Base-by-base conservation (phyloP, 2,113 vertebrate genomes). In the Damaliscus lunatus region DNA sequence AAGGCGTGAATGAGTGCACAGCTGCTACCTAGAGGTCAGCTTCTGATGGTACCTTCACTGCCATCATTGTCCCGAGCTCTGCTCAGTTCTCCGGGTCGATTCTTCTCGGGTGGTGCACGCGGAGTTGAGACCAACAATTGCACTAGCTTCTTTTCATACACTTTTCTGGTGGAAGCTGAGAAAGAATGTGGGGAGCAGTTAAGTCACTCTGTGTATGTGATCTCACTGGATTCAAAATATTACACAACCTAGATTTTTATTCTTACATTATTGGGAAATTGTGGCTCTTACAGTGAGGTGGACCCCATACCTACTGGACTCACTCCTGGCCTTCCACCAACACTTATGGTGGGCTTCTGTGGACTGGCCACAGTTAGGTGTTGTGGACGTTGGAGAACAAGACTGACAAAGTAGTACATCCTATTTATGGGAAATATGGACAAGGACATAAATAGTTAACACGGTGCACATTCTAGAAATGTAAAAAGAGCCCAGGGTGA, bases 91-190 rank as follows among this genome's bases (percentile, higher is more conserved):
- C 93, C 88, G 85, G 96, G 95, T 94, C 88, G 95, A 3, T 93
- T 33, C 78, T 12, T 52, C 55, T 55, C 85, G 21, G 88, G 67
- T 19, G 94, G n/a, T 6, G 83, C 48, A 17, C 94, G 31, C 94
- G 84, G 77, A n/a, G 78, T 23, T 2, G 95, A 94, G 88, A 95
- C 92, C 96, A 99, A 95, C 97, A 99, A 64, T 27, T 97, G 98
- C 71, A 92, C 93, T 48, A 99, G 98, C 96, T 99, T 99, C 81
- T 98, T 99, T 96, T 99, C 99, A 97, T 99, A 99, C 84, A 99
- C 36, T 5, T 95, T 94, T 98, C 99, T 98, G 94, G 99, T 99
- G 93, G 99, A 99, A 92, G 98, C 99, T 99, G 97, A 87, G 80
- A 97, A 6, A 96, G 53, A 96, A 86, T 11, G 57, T 59, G 16